Evolutionary conservation across 1,140 invertebrate species (phyloP), one percentile per base, ranked within the genome.

Genomic region (Scaptodrosophila lebanonensis): DNA sequence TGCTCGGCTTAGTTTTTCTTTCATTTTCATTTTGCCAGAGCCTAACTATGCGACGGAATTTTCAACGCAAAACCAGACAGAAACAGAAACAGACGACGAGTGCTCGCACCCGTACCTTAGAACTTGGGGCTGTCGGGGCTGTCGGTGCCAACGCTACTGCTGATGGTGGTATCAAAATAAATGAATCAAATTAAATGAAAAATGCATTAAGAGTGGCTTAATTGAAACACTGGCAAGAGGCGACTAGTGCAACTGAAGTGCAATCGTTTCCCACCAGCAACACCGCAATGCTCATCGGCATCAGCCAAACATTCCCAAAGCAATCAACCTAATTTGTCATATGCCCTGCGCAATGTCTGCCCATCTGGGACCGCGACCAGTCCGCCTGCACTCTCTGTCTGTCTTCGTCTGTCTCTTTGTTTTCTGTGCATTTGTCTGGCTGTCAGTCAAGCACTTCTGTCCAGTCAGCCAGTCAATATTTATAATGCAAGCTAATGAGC

Each of bases 291-390:
- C 43, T 53, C 35, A 38, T 38, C 9, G 2, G 11, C 15, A 38
- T 38, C 15, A 9, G 15, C 11, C 9, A 2, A 4, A 2, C 2
- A 38, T 4, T 38, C 68, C 48, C 75, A 61, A 69, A 47, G 75
- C 75, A 82, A 82, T 82, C 75, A 82, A 82, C 75, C 75, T 82
- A 82, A 82, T 82, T 82, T 82, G 69, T 70, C 66, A 67, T 79
- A 77, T 77, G 73, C 75, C 73, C 38, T 54, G n/a, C n/a, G n/a
- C n/a, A n/a, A n/a, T n/a, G n/a, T n/a, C 56, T 43, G 18, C 48
- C 9, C 39, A 43, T 36, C 45, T 32, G 15, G 2, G n/a, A n/a
- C n/a, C n/a, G n/a, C n/a, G n/a, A n/a, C 33, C 47, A 1, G 17
- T 15, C 45, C 47, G 29, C 33, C 49, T 66, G 42, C 61, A 49